A percentile compares a stretch with the other conserved stretches of the same genome.
Evolutionary conservation across 2,113 vertebrate species (phyloP).

Genomic region (Dasyornis broadbenti): DNA sequence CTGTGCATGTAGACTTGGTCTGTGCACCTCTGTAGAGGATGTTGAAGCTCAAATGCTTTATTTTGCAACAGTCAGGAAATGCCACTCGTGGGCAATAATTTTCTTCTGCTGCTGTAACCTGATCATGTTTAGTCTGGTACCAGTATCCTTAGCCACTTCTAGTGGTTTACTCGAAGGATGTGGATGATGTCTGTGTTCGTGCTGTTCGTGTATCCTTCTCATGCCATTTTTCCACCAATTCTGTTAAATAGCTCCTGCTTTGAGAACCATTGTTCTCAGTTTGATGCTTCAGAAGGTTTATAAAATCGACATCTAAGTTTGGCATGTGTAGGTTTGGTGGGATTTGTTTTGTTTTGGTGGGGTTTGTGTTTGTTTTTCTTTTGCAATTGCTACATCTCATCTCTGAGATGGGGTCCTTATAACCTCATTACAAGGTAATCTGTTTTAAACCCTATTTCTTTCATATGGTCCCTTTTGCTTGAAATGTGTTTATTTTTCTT

Average conservation of each 20-base stretch:
- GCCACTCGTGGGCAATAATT: neutral
- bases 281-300: neutral
- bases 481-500: neutral
- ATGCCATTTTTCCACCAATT: fast-evolving
- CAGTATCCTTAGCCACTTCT: neutral
- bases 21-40: neutral
- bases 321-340: neutral
- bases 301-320: neutral
- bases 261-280: neutral
- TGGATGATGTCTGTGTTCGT: neutral
- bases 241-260: neutral
- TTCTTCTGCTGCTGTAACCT: neutral
- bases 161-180: neutral
- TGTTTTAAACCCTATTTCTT: neutral
- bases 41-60: neutral
- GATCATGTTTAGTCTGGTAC: neutral
- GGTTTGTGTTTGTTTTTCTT: neutral
- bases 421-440: neutral
- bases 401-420: neutral
- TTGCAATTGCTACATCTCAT: fast-evolving
- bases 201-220: fast-evolving
- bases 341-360: neutral
- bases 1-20: neutral
- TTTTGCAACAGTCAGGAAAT: neutral
- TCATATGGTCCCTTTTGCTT: neutral